These are phyloP conservation scores for Drosophila quadrilineata DNA, from an alignment of 1,140 invertebrate species.

Conservation along the genomic window DNA sequence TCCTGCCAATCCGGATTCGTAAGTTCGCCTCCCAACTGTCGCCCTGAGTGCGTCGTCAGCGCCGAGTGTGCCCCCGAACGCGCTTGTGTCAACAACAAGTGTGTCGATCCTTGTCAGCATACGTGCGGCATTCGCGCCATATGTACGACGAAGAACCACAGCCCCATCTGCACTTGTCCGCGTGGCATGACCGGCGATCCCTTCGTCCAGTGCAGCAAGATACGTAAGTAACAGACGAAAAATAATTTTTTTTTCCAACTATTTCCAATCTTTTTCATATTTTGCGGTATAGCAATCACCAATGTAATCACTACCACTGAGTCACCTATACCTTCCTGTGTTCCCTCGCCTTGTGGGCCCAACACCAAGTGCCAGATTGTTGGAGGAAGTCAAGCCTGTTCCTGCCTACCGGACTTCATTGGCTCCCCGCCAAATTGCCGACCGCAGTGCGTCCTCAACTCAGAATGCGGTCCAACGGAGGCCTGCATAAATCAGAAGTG, in stretches of 20 bases:
- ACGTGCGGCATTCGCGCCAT: constrained; percentile 85
- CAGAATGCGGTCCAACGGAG: constrained; percentile 88
- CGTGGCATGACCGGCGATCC: constrained; percentile 86
- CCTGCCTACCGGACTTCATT: constrained; percentile 88
- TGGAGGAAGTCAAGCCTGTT: constrained; percentile 88
- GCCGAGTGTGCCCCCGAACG: constrained; percentile 86
- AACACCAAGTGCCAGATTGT: constrained; percentile 90
- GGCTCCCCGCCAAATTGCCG: constrained; percentile 89
- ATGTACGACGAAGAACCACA: constrained; percentile 85
- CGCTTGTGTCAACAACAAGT: constrained; percentile 88
- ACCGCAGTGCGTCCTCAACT: constrained; percentile 89
- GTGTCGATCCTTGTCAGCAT: constrained; percentile 88
- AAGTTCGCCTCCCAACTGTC: constrained; percentile 89
- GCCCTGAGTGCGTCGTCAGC: constrained; percentile 86
- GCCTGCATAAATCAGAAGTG: constrained; percentile 88
- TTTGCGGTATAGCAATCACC: constrained; percentile 40
- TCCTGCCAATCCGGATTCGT: constrained; percentile 87
- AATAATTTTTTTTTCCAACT: neutral
- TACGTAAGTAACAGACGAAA: constrained; percentile 82
- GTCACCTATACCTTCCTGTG: constrained; percentile 86
- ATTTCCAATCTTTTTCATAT: neutral
- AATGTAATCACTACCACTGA: constrained; percentile 67
- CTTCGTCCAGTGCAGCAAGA: constrained; percentile 82
- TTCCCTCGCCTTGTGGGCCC: constrained; percentile 90
- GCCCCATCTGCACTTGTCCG: constrained; percentile 85